Evolutionary conservation across 2,888 invertebrate genomes (phyloP).

Genomic region (Cephus pulcher): DNA sequence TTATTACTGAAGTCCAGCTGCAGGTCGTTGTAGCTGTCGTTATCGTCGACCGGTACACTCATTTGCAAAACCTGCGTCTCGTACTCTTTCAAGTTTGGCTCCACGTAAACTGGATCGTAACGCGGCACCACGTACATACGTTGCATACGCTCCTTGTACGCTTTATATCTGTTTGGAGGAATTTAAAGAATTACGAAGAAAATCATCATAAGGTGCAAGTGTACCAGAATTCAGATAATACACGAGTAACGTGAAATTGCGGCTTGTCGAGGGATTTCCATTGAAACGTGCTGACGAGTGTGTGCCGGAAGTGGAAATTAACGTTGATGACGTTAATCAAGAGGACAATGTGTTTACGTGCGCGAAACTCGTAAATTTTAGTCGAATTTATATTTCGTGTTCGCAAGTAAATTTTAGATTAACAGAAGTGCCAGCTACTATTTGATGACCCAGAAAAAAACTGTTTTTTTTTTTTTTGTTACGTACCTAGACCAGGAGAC

Average conservation of each 20-base stretch:
- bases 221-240: neutral
- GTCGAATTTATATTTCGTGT: neutral
- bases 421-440: neutral
- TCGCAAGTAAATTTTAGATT: neutral
- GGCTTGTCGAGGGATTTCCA: neutral
- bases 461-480: too few species aligned
- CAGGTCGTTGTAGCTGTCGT: constrained; percentile 80
- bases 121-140: constrained; percentile 80
- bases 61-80: constrained; percentile 95
- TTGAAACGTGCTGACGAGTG: constrained; percentile 9
- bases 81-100: constrained; percentile 90
- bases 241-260: neutral
- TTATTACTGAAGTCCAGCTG: constrained; percentile 89
- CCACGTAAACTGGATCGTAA: constrained; percentile 76
- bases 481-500: constrained; percentile 91
- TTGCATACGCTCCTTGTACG: constrained; percentile 85
- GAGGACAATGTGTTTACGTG: constrained; percentile 31
- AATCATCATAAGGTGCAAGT: neutral
- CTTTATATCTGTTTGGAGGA: constrained; percentile 76
- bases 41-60: constrained; percentile 89
- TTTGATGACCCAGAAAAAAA: too few species aligned
- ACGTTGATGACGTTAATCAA: constrained; percentile 42
- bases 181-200: constrained; percentile 18
- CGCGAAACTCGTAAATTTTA: constrained; percentile 5
- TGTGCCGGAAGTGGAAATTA: constrained; percentile 45